Evolutionary conservation across 2,888 invertebrate genomes (phyloP), one percentile per base, ranked within the genome.

Genomic region (Deroplatys truncata): DNA sequence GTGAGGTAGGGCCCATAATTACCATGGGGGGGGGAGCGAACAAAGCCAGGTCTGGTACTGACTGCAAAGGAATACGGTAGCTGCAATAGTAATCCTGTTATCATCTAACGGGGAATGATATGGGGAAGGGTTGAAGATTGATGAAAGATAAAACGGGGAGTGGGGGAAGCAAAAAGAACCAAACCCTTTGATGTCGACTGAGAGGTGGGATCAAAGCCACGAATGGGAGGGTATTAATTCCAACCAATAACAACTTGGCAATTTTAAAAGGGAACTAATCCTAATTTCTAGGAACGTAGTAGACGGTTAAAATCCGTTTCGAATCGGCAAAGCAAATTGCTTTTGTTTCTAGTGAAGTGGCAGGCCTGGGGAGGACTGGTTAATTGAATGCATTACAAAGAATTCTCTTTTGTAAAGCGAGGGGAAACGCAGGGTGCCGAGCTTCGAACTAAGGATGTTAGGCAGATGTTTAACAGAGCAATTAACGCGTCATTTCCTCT

Each of bases 151-250:
- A 83, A 87, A 87, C 16, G 56, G 0, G 56, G 56, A 4, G 56
- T 72, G 56, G 56, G 56, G 56, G 87, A 87, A n/a, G n/a, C 43
- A 87, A 82, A 87, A 87, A 87, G 56, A 72, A 72, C 56, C 28
- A 87, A 87, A 87, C 25, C 83, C 87, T 87, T 87, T 87, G 87
- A 87, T 82, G 87, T 87, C n/a, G 82, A 72, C 56, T 25, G 56
- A 20, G 56, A 25, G 25, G 56, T 16, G 56, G 56, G 56, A 72
- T 72, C 56, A 72, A 72, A 72, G 56, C 56, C 25, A 72, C 56
- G 25, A 72, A 72, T 72, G 56, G 56, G 56, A 72, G 56, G 56
- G 56, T 72, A 72, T 72, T 72, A 72, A 72, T 72, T 72, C 56
- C 56, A 72, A 72, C 56, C 56, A 72, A 72, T 72, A 72, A 72